These are phyloP conservation scores for Mythimna lalbum DNA, from an alignment of 2,888 invertebrate genomes.

Conservation along the genomic window DNA sequence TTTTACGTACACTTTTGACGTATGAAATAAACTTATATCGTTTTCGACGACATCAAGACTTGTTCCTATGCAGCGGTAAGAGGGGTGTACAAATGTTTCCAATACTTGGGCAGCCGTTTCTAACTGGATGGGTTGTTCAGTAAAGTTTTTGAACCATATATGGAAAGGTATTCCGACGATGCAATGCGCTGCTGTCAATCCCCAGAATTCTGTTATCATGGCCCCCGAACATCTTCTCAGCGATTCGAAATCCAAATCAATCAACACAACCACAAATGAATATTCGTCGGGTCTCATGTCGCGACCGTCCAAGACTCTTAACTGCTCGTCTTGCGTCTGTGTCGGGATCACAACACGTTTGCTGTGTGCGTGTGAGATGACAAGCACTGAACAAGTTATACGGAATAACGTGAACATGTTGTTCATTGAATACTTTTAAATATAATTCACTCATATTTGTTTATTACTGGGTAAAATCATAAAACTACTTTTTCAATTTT, in stretches of 20 bases:
- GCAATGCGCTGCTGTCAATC: constrained; percentile 19
- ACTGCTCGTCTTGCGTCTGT: neutral
- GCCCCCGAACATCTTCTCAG: neutral
- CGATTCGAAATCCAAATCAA: neutral
- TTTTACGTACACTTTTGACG: neutral
- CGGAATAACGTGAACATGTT: neutral
- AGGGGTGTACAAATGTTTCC: constrained; percentile 11
- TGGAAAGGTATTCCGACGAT: too few relatives aligned
- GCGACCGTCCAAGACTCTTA: neutral
- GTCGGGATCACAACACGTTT: neutral
- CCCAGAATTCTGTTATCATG: constrained; percentile 19
- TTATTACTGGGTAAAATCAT: too few relatives aligned
- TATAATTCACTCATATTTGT: neutral
- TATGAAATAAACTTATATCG: constrained; percentile 18
- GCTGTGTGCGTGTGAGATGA: neutral
- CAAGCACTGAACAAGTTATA: neutral
- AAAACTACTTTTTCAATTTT: neutral
- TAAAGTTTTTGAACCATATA: constrained; percentile 16
- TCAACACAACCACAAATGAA: constrained; percentile 9
- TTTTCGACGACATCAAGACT: neutral
- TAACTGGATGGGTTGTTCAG: neutral
- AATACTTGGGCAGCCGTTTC: neutral
- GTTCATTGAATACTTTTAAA: neutral
- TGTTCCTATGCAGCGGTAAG: neutral
- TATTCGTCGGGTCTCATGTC: constrained; percentile 2